Evolutionary conservation across 2,888 invertebrate genomes (phyloP), one percentile per base, ranked within the genome.

Genomic region (Trissonchulus sp.): DNA sequence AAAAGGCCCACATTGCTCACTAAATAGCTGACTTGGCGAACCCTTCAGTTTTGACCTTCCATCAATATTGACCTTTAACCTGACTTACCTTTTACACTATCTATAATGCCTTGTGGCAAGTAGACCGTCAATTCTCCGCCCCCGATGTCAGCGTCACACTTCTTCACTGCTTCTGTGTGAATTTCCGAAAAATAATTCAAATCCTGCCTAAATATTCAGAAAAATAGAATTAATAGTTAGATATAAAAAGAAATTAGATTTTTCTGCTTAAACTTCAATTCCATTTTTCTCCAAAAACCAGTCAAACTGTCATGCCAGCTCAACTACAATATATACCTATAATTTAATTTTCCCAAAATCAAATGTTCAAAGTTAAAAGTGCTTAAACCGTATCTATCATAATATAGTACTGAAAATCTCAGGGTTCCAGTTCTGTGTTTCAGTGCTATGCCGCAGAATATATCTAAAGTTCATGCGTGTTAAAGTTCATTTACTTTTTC

Each of bases 201-300:
- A 28, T 65, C 68, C 8, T n/a, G 68, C n/a, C 68, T 65, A 65
- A 65, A 65, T 15, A 65, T 18, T 37, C 68, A 34, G n/a, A 80
- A 75, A 48, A 48, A 48, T 23, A 8, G 8, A 48, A 48, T 48
- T 15, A 48, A 48, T 15, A 23, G 8, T 15, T 48, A 48, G 23
- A 48, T 48, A 8, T 48, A 8, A 48, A 48, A 23, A 48, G 23
- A 48, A 48, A 23, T 48, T 15, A 48, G 23, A 48, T 48, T 8
- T 48, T 15, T n/a, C n/a, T n/a, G n/a, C n/a, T n/a, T n/a, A n/a
- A n/a, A n/a, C n/a, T n/a, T n/a, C n/a, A n/a, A n/a, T n/a, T n/a
- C n/a, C n/a, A n/a, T n/a, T n/a, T n/a, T 48, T 48, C 48, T 48
- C 48, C 48, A 48, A 48, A 48, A 15, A 48, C 23, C 48, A 8